Percentiles rank a stretch among this genome's conserved stretches.
Conservation (phyloP, 2,797 vertebrate species). For the Numenius phaeopus region DNA sequence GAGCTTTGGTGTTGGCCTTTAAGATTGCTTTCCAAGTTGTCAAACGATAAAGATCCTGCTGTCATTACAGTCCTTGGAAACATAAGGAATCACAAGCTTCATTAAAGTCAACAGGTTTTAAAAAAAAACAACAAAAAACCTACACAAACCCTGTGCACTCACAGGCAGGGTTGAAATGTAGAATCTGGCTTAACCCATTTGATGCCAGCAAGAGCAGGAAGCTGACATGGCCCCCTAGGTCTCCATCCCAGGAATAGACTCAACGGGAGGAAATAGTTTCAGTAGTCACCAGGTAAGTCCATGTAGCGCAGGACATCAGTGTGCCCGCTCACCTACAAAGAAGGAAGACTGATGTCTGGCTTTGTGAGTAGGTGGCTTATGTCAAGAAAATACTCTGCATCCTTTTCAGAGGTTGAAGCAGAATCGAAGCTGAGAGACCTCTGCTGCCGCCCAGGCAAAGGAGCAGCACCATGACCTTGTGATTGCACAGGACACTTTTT, state of each 20-base stretch:
- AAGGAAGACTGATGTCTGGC: rapidly evolving
- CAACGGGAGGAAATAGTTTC: neutral
- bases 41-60: neutral
- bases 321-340: neutral
- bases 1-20: constrained; percentile 3
- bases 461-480: neutral
- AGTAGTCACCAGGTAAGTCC: neutral
- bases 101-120: neutral
- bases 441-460: neutral
- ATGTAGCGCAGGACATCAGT: neutral
- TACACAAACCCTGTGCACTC: neutral
- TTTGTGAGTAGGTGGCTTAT: neutral
- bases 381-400: neutral
- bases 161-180: neutral
- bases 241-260: neutral
- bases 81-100: neutral
- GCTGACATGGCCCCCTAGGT: neutral
- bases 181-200: neutral
- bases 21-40: neutral
- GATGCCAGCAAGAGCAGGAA: neutral
- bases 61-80: neutral
- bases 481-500: neutral
- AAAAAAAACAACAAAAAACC: neutral
- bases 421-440: neutral
- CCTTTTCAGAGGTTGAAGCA: neutral